Conservation (phyloP, 2,888 invertebrate genomes). For the Folsomia manolachei region DNA sequence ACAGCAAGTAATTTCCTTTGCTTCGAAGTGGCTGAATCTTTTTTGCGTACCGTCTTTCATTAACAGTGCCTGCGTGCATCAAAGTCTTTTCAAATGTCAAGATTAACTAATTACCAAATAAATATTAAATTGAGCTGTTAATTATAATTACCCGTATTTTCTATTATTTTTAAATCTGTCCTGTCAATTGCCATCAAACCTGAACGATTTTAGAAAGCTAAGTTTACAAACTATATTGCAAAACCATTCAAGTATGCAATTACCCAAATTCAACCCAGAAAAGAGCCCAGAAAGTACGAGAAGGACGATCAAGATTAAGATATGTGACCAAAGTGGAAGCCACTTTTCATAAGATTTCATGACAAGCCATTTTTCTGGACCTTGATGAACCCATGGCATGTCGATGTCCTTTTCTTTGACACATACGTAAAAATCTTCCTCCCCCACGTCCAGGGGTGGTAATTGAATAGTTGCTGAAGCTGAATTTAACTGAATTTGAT, state of each 20-base stretch:
- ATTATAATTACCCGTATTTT: conserved; percentile 86
- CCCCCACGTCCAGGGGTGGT: conserved; percentile 47
- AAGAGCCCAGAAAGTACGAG: conserved; percentile 89
- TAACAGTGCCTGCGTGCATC: conserved; percentile 27
- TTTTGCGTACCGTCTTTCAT: conserved; percentile 76
- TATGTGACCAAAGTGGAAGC: conserved; percentile 73
- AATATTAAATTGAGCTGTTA: too few relatives aligned
- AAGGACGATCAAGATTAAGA: conserved; percentile 69
- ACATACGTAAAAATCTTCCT: conserved; percentile 50
- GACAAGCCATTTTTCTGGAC: conserved; percentile 44
- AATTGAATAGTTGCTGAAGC: conserved; percentile 47
- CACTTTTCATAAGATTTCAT: conserved; percentile 38
- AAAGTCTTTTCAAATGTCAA: too few relatives aligned
- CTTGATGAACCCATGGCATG: conserved; percentile 50
- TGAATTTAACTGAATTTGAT: too few relatives aligned
- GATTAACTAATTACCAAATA: too few relatives aligned
- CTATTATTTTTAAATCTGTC: conserved; percentile 90
- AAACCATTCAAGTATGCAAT: neutral
- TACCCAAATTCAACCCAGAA: conserved; percentile 90
- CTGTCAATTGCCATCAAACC: conserved; percentile 71
- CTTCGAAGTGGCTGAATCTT: conserved; percentile 89
- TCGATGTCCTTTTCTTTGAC: conserved; percentile 44
- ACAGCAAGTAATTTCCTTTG: conserved; percentile 90
- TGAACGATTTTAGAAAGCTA: conserved; percentile 11
- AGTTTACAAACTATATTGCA: neutral